Percentiles rank a stretch among this genome's conserved stretches.
These are phyloP conservation scores for Thelaira solivaga DNA, from an alignment of 2,888 invertebrate genomes.

Conservation along the genomic window DNA sequence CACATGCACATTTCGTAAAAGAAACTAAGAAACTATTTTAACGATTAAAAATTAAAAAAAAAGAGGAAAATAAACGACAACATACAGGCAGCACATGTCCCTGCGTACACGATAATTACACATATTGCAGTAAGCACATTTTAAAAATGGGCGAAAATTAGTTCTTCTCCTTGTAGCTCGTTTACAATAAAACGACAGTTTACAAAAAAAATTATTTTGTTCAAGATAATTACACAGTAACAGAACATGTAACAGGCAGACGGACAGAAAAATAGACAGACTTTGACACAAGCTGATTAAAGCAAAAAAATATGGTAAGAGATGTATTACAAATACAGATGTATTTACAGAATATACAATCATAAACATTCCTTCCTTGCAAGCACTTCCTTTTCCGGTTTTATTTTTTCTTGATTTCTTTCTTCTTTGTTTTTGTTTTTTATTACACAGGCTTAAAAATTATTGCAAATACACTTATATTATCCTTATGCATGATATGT, in stretches of 20 bases:
- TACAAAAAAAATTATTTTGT: not conserved
- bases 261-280: too few relatives aligned
- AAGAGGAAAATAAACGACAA: not conserved
- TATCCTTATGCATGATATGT: not conserved
- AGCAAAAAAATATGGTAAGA: not conserved
- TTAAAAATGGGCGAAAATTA: not conserved
- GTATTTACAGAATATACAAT: conserved; percentile 12
- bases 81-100: not conserved
- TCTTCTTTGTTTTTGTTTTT: not conserved
- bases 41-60: too few relatives aligned
- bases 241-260: not conserved
- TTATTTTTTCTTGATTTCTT: not conserved
- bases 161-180: not conserved
- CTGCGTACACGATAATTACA: not conserved
- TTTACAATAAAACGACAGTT: not conserved
- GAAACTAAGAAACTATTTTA: not conserved
- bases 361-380: conserved; percentile 32
- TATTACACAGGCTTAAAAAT: not conserved
- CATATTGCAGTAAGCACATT: not conserved
- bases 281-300: too few relatives aligned
- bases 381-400: conserved; percentile 49
- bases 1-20: not conserved
- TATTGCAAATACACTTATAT: not conserved
- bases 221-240: conserved; percentile 26
- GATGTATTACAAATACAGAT: not conserved